These are phyloP conservation scores for Arctia plantaginis DNA, from an alignment of 2,888 invertebrate genomes.

Conservation along the genomic window DNA sequence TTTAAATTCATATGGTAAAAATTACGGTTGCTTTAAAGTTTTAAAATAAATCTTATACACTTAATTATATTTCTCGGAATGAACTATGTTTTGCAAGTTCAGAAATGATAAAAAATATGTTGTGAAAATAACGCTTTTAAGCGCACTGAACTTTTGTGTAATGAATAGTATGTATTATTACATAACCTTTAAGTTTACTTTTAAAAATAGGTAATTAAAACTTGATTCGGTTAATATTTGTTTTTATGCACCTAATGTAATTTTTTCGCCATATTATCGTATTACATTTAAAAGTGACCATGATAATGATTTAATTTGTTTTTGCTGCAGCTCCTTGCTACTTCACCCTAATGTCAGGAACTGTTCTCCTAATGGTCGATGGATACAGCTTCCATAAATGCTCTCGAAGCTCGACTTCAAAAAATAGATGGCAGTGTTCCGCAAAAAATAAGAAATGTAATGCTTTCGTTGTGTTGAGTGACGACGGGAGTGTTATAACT, in stretches of 20 bases:
- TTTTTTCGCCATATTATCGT: not conserved
- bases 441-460: conserved; percentile 43
- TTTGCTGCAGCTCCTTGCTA: conserved; percentile 16
- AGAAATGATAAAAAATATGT: no score
- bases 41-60: no score
- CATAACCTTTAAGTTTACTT: not conserved
- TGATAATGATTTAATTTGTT: conserved; percentile 1
- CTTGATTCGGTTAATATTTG: not conserved
- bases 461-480: conserved; percentile 38
- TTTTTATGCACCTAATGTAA: not conserved
- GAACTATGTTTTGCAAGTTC: not conserved
- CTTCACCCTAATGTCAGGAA: conserved; percentile 45
- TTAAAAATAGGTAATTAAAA: not conserved
- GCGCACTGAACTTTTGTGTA: not conserved
- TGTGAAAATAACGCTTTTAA: no score
- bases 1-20: no score
- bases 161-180: not conserved
- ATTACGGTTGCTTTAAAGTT: no score
- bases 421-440: conserved; percentile 52
- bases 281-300: not conserved
- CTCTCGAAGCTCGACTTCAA: conserved; percentile 23
- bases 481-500: conserved; percentile 26
- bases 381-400: conserved; percentile 54
- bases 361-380: conserved; percentile 43
- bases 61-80: no score